Base-by-base conservation (phyloP, 2,797 vertebrate genomes). In the Rhabdomys pumilio region DNA sequence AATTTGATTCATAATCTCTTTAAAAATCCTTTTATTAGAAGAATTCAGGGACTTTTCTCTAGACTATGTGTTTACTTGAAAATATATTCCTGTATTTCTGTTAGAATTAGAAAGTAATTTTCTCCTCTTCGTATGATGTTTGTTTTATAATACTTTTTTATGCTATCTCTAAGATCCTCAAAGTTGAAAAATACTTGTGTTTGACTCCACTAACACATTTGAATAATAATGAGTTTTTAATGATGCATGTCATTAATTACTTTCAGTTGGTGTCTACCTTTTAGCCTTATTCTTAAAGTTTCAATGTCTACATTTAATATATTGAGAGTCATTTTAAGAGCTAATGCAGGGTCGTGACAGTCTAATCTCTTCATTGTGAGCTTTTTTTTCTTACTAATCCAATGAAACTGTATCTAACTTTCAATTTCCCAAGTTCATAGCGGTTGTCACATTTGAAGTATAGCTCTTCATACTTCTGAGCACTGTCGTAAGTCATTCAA, bases 401-500 rank as follows among this genome's bases (percentile, higher is more conserved):
- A 95, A 88, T 93, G 91, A 96, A 96, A 97, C 38, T 8, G 67
- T 93, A 95, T 86, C 91, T 69, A 95, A 97, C 92, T 93, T n/a
- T 93, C 94, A 75, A 20, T 97, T 96, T 96, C 67, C 44, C 93
- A 95, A 93, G 95, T 95, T 97, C 97, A 94, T 67, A 96, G 91
- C 15, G 72, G 91, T 94, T 97, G 96, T 98, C 97, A 96, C 69
- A 38, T 91, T 83, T 94, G 88, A 98, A 98, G 96, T 86, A 94
- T 31, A 97, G 85, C 44, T 90, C 59, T 97, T 98, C 67, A 90
- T 92, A 84, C 76, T 97, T 97, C 61, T 96, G 77, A 97, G 73
- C 96, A 97, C 76, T 97, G 96, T 97, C 90, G 95, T 96, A 98
- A 97, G 67, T 91, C 97, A 96, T 83, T 77, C 61, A 53, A 97